Conservation (phyloP, 2,888 invertebrate species). For the Tuta absoluta region DNA sequence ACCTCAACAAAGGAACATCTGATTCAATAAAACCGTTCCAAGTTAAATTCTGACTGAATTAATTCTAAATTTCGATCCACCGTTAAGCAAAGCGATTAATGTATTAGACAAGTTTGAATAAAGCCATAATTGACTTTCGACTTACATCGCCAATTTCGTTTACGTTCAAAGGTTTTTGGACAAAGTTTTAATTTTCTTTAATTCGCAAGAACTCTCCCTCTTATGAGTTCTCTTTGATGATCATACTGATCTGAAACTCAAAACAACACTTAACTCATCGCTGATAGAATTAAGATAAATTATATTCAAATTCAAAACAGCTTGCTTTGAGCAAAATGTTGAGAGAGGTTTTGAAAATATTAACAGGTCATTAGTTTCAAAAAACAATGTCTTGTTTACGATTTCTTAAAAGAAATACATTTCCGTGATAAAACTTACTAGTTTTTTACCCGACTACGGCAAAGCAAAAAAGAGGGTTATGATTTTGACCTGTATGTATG, state of each 20-base stretch:
- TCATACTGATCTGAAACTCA: neutral
- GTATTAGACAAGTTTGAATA: constrained; percentile 26
- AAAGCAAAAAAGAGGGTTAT: too few relatives aligned
- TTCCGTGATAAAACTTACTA: too few relatives aligned
- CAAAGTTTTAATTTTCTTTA: constrained; percentile 8
- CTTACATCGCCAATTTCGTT: constrained; percentile 13
- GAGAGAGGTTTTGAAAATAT: neutral
- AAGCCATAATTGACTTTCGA: constrained; percentile 26
- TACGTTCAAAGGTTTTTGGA: constrained; percentile 5
- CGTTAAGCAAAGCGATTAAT: constrained; percentile 26
- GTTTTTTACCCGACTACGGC: too few relatives aligned
- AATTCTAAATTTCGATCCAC: constrained; percentile 19
- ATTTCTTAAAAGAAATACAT: too few relatives aligned
- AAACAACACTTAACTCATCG: neutral
- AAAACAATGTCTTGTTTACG: neutral
- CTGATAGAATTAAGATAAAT: constrained; percentile 1
- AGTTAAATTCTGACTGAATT: constrained; percentile 24
- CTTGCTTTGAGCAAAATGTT: neutral
- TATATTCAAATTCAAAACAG: neutral
- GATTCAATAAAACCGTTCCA: constrained; percentile 23
- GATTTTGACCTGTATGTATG: too few relatives aligned
- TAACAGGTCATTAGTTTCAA: neutral
- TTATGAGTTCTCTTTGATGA: constrained; percentile 1
- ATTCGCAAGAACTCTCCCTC: neutral
- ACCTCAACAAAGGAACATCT: constrained; percentile 19